Percentiles rank a stretch among this genome's conserved stretches.
These are phyloP conservation scores for Tribolium castaneum DNA, from an alignment of 1,140 invertebrate species.

Conservation along the genomic window DNA sequence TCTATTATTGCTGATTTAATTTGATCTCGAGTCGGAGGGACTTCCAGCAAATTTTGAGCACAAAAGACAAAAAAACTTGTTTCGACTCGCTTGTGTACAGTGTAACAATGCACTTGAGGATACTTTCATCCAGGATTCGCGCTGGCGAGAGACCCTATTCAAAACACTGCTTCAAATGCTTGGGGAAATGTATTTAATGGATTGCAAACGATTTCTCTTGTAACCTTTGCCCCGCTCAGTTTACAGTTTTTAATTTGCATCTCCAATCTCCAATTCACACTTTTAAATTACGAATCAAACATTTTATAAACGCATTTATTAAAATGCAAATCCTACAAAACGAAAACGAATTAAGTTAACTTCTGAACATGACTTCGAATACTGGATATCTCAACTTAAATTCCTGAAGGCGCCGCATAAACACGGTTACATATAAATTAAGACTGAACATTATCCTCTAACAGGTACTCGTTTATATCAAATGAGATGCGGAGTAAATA, in stretches of 20 bases:
- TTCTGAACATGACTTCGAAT: not conserved
- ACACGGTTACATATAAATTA: constrained; percentile 36
- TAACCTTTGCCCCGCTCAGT: not conserved
- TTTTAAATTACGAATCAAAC: not conserved
- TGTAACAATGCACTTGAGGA: not conserved
- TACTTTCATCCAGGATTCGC: not conserved
- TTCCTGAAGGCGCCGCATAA: constrained; percentile 32
- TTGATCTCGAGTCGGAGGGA: not conserved
- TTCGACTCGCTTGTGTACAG: not conserved
- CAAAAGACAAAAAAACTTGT: constrained; percentile 25
- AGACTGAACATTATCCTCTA: constrained; percentile 22
- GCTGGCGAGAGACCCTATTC: not conserved
- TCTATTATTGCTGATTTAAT: constrained; percentile 29
- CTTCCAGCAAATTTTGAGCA: constrained; percentile 13
- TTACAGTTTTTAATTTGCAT: not conserved
- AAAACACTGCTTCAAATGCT: not conserved
- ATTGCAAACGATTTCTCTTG: not conserved
- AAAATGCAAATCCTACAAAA: not conserved
- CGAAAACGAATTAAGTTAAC: not conserved
- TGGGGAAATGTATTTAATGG: not conserved
- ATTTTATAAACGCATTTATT: not conserved
- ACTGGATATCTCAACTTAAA: constrained; percentile 2
- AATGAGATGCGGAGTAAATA: constrained; percentile 18
- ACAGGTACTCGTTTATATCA: not conserved
- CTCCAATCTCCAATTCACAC: not conserved